A percentile compares a stretch with the other conserved stretches of the same genome.
Evolutionary conservation across 2,797 vertebrate species (phyloP).

Genomic region (Darevskia nairensis): DNA sequence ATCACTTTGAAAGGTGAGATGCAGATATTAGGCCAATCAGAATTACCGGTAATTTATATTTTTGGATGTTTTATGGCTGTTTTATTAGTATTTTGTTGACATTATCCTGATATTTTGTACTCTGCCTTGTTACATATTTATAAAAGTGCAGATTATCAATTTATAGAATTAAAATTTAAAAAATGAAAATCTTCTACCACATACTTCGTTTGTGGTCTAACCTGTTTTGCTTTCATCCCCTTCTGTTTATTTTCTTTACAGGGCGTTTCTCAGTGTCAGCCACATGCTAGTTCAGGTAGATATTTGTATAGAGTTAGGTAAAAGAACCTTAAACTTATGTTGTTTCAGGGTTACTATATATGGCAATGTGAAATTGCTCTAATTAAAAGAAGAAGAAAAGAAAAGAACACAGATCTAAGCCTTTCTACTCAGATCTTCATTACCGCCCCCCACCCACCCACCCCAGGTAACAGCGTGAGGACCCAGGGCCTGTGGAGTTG

Average conservation of each 20-base stretch:
- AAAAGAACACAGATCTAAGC: neutral
- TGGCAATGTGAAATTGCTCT: too few species aligned
- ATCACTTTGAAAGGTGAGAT: neutral
- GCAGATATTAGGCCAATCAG: neutral
- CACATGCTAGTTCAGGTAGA: neutral
- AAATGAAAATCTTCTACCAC: neutral
- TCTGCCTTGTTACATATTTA: too few species aligned
- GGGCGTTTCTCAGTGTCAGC: neutral
- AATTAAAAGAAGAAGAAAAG: neutral
- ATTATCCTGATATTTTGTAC: too few species aligned
- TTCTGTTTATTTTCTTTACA: neutral
- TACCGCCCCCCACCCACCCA: neutral
- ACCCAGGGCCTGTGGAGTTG: neutral
- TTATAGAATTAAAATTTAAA: too few species aligned
- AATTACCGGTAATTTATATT: too few species aligned
- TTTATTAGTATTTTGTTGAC: too few species aligned
- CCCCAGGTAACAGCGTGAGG: neutral
- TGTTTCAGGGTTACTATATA: neutral
- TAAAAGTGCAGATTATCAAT: too few species aligned
- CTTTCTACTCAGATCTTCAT: neutral
- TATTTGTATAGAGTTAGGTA: neutral
- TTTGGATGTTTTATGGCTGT: too few species aligned
- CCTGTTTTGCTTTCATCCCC: neutral
- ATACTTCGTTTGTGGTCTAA: too few species aligned
- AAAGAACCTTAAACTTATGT: neutral